Conservation (phyloP, 2,113 vertebrate species). For the Urocitellus parryii region DNA sequence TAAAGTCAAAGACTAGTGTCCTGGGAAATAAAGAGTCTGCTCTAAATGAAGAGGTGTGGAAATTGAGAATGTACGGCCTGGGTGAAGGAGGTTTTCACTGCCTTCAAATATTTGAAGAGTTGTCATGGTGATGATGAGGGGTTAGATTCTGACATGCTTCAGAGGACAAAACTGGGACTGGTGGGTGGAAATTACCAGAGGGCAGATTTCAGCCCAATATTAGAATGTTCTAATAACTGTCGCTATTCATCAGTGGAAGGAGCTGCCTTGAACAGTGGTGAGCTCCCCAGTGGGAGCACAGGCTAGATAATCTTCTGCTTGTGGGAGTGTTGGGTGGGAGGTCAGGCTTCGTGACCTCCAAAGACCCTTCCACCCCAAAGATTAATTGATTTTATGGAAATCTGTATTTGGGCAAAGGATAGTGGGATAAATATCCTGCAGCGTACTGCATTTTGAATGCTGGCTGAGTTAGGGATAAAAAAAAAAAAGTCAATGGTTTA, state of each 20-base stretch:
- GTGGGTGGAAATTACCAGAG: constrained; percentile 69
- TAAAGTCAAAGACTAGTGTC: neutral
- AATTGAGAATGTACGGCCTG: neutral
- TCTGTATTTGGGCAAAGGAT: constrained; percentile 63
- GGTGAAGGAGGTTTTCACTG: constrained; percentile 15
- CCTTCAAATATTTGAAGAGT: constrained; percentile 76
- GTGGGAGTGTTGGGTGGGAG: neutral
- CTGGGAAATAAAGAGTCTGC: neutral
- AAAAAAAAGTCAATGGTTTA: constrained; percentile 50
- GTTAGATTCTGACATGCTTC: constrained; percentile 52
- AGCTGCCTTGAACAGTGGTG: constrained; percentile 28
- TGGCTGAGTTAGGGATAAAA: constrained; percentile 57
- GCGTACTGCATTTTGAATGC: constrained; percentile 62
- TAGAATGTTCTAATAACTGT: constrained; percentile 59
- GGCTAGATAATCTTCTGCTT: constrained; percentile 43
- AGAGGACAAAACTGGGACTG: constrained; percentile 66
- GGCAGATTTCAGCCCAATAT: constrained; percentile 60
- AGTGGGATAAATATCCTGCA: constrained; percentile 50
- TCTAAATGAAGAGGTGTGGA: constrained; percentile 41
- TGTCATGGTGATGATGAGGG: constrained; percentile 73
- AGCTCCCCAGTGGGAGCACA: constrained; percentile 23
- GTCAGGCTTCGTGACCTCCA: constrained; percentile 56
- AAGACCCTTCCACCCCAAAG: neutral
- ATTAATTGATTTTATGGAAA: constrained; percentile 81
- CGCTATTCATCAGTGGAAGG: constrained; percentile 50